Evolutionary conservation across 2,113 vertebrate genomes (phyloP), one percentile per base, ranked within the genome.

Genomic region (Noturus placidus): DNA sequence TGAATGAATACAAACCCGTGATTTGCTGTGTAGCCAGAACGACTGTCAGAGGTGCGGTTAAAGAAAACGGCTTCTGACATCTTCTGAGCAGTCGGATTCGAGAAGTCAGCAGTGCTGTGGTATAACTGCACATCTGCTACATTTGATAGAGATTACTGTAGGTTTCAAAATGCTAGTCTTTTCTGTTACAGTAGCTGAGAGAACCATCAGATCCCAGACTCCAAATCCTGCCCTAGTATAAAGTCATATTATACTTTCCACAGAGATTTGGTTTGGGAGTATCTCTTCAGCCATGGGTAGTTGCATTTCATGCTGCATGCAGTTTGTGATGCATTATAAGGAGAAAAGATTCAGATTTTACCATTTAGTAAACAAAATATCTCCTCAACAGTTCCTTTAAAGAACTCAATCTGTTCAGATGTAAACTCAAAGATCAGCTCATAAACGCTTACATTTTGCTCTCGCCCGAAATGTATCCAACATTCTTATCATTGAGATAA

Each of bases 361-460:
- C 38, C 11, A 57, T 69, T 63, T 70, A 65, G 19, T 20, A 72
- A 76, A n/a, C 15, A 61, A 30, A 13, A 87, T 50, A 38, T 27
- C 3, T 19, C 3, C 27, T 72, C 56, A 54, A 11, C 11, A 30
- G 70, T 81, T 56, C 10, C 27, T 30, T 59, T 13, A 19, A 82
- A n/a, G 67, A 87, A 42, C 14, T 69, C 14, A 27, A 17, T 25
- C 63, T n/a, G 63, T 72, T 74, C 27, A 11, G 54, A 74, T 25
- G 56, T 87, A 81, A 50, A 63, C n/a, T 83, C 27, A 8, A 35
- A 72, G 69, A 77, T 82, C 86, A 35, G 30, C 69, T 77, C 70
- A 77, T 70, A 77, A 54, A 35, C 59, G 42, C 56, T 76, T 76
- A 61, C 17, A 35, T 46, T 83, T 74, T 72, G 8, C 22, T 22